These are phyloP conservation scores for Cherax destructor DNA, from an alignment of 1,140 invertebrate species.

Conservation along the genomic window DNA sequence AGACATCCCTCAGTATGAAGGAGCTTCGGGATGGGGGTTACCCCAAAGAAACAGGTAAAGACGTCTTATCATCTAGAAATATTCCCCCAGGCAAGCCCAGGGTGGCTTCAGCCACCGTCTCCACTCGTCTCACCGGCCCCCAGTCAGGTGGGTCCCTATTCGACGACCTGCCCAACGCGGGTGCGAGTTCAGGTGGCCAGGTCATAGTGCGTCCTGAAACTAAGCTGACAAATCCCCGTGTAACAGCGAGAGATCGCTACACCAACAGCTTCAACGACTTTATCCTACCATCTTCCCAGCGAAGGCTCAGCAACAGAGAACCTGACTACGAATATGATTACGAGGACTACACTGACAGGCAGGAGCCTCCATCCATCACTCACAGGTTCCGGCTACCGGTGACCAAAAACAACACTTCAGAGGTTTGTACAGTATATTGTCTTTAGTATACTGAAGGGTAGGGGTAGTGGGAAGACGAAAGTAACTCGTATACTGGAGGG, in stretches of 20 bases:
- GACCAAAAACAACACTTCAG: neutral
- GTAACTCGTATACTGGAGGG: too few relatives aligned
- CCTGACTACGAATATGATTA: neutral
- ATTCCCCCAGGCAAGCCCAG: neutral
- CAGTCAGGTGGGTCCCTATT: constrained; percentile 10
- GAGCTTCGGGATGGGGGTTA: neutral
- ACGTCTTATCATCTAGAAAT: neutral
- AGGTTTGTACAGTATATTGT: neutral
- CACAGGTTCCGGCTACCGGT: constrained; percentile 14
- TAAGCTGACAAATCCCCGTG: neutral
- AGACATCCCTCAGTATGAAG: constrained; percentile 59
- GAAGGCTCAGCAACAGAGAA: neutral
- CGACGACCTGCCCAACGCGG: constrained; percentile 28
- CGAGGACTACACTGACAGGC: neutral
- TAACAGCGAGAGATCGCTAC: neutral
- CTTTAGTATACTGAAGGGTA: too few relatives aligned
- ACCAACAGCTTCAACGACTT: constrained; percentile 26
- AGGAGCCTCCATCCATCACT: neutral
- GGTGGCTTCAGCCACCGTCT: constrained; percentile 48
- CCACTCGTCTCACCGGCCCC: neutral
- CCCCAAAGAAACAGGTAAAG: neutral
- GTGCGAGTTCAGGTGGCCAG: neutral
- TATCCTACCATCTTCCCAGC: neutral
- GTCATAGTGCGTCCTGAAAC: too few relatives aligned
- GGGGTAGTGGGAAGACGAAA: too few relatives aligned